Conservation (phyloP, 2,888 invertebrate genomes). For the Pelosia muscerda region DNA sequence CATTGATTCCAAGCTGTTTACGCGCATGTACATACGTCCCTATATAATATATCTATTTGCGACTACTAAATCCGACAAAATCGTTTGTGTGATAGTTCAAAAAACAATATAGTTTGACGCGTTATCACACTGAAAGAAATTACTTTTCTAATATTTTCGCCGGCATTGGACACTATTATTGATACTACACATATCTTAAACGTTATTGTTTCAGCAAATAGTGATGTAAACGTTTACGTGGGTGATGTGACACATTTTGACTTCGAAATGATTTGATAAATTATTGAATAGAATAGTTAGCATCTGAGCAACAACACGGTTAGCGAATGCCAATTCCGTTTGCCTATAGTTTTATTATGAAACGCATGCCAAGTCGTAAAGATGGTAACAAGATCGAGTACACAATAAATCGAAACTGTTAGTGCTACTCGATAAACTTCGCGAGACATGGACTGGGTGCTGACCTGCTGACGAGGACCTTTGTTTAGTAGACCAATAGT, state of each 20-base stretch:
- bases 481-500: slow-evolving; percentile 17
- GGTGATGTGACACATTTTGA: slow-evolving; percentile 15
- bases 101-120: slow-evolving; percentile 10
- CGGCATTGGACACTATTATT: slow-evolving; percentile 15
- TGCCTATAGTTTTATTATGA: slow-evolving; percentile 57
- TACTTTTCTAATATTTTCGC: slow-evolving; percentile 17
- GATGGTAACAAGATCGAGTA: slow-evolving; percentile 55
- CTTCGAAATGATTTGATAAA: slow-evolving; percentile 6
- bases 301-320: slow-evolving; percentile 39
- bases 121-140: slow-evolving; percentile 10
- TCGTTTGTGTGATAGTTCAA: slow-evolving; percentile 15
- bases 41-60: not conserved
- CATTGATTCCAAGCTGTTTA: slow-evolving; percentile 40
- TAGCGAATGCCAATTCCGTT: slow-evolving; percentile 46
- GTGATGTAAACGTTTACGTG: not conserved
- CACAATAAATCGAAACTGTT: slow-evolving; percentile 48
- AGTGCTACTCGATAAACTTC: slow-evolving; percentile 42
- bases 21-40: slow-evolving; percentile 10
- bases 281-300: slow-evolving; percentile 13
- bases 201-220: slow-evolving; percentile 14
- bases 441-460: slow-evolving; percentile 34
- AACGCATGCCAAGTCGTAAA: slow-evolving; percentile 74
- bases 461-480: slow-evolving; percentile 32
- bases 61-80: slow-evolving; percentile 33
- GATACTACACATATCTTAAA: slow-evolving; percentile 12